These are phyloP conservation scores for Anoplopoma fimbria DNA, from an alignment of 2,113 vertebrate species.

Conservation along the genomic window DNA sequence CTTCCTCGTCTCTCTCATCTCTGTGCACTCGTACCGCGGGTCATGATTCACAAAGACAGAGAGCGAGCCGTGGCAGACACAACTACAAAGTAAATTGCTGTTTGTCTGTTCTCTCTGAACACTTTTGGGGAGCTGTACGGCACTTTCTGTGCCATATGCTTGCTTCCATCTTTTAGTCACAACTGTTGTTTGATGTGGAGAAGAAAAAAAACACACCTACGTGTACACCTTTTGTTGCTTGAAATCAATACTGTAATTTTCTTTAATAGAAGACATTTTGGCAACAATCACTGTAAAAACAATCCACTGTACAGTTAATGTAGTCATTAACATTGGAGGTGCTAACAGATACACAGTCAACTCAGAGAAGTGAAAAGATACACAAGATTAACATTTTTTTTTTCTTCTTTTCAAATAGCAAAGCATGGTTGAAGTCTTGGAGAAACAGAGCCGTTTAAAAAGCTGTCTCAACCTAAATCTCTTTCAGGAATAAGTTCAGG, in stretches of 20 bases:
- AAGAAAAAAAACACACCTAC: not conserved
- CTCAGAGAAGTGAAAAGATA: constrained; percentile 30
- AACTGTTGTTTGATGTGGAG: constrained; percentile 36
- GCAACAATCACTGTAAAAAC: constrained; percentile 52
- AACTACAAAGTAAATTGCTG: not conserved
- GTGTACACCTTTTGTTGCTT: constrained; percentile 5
- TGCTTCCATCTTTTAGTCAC: constrained; percentile 10
- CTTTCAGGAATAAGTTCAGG: constrained; percentile 6
- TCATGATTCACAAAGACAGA: constrained; percentile 51
- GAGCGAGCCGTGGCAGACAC: constrained; percentile 1
- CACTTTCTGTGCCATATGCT: constrained; percentile 24
- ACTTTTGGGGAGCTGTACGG: not conserved
- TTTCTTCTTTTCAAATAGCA: constrained; percentile 9
- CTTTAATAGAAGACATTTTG: constrained; percentile 51
- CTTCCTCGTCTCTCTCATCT: constrained; percentile 24
- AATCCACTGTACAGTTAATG: constrained; percentile 42
- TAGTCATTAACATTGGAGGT: constrained; percentile 20
- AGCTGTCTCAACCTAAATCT: not conserved
- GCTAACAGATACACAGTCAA: constrained; percentile 49
- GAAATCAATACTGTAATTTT: constrained; percentile 24
- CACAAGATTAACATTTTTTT: constrained; percentile 23
- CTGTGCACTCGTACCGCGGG: constrained; percentile 18
- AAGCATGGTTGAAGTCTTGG: not conserved
- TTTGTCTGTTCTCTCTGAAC: constrained; percentile 8
- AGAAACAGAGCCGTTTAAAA: constrained; percentile 5